phyloP scores from a whole-genome alignment of 2,888 invertebrate species.

The Tanytarsus gracilentus region DNA sequence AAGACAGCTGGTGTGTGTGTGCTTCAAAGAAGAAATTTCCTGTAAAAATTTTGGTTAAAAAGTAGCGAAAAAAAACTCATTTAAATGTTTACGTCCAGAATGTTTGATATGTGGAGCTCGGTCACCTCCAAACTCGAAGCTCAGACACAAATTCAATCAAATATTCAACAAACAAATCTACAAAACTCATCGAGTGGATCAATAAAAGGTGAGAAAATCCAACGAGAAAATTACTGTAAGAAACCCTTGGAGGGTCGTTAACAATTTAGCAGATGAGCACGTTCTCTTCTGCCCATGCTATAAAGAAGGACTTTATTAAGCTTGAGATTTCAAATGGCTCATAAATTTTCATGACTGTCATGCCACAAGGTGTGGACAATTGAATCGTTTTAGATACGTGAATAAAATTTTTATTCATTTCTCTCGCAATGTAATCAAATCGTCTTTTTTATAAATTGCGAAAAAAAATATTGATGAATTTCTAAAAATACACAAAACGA shows the following conservation, averaged over 20 bases:
- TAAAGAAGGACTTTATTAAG: too few species aligned
- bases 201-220: conserved; percentile 41
- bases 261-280: too few species aligned
- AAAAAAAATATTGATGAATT: neutral
- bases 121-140: conserved; percentile 45
- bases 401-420: too few species aligned
- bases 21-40: neutral
- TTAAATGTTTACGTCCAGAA: conserved; percentile 45
- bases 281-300: too few species aligned
- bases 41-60: neutral
- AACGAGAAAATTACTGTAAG: neutral
- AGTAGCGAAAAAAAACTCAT: neutral
- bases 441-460: too few species aligned
- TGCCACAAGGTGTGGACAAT: too few species aligned
- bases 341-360: too few species aligned
- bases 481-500: conserved; percentile 6
- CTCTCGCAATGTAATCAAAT: too few species aligned
- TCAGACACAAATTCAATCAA: conserved; percentile 44
- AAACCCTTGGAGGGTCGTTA: neutral
- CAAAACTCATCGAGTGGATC: conserved; percentile 44
- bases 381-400: too few species aligned
- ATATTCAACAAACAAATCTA: conserved; percentile 41
- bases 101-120: conserved; percentile 47
- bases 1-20: neutral
- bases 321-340: too few species aligned